Conservation (phyloP, 2,797 vertebrate genomes). For the Sebastes steindachneri region DNA sequence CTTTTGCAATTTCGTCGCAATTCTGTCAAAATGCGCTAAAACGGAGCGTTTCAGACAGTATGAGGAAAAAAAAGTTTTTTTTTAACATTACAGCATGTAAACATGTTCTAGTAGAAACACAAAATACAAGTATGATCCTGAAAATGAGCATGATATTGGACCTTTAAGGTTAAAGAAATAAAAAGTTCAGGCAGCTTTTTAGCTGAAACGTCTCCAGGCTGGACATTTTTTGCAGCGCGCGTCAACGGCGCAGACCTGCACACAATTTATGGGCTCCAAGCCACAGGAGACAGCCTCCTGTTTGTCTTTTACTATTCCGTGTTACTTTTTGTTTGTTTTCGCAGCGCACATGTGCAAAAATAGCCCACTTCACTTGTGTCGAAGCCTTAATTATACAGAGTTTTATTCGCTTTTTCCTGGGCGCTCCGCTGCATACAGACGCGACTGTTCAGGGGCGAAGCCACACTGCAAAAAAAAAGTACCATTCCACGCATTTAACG, state of each 20-base stretch:
- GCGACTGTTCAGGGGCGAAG: slow-evolving; percentile 61
- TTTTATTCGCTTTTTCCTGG: slow-evolving; percentile 66
- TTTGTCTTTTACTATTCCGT: slow-evolving; percentile 78
- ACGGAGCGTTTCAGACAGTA: too few species aligned
- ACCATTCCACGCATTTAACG: neutral
- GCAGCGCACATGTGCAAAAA: slow-evolving; percentile 72
- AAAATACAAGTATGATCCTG: too few species aligned
- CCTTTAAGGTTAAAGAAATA: neutral
- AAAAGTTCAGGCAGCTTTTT: neutral
- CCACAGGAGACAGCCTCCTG: slow-evolving; percentile 77
- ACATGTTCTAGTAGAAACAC: too few species aligned
- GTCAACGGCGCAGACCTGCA: slow-evolving; percentile 62
- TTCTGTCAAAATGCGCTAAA: too few species aligned
- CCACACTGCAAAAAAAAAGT: slow-evolving; percentile 18
- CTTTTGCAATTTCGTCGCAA: too few species aligned
- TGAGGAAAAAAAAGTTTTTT: too few species aligned
- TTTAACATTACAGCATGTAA: too few species aligned
- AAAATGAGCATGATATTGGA: too few species aligned
- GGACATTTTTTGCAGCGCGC: slow-evolving; percentile 44
- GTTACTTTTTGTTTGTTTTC: slow-evolving; percentile 81
- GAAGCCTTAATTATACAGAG: slow-evolving; percentile 76
- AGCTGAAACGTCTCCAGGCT: neutral
- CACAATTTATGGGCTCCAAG: slow-evolving; percentile 78
- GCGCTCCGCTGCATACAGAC: slow-evolving; percentile 61
- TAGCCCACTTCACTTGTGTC: slow-evolving; percentile 67